Evolutionary conservation across 2,797 vertebrate species (phyloP).

Genomic region (Channa striata): DNA sequence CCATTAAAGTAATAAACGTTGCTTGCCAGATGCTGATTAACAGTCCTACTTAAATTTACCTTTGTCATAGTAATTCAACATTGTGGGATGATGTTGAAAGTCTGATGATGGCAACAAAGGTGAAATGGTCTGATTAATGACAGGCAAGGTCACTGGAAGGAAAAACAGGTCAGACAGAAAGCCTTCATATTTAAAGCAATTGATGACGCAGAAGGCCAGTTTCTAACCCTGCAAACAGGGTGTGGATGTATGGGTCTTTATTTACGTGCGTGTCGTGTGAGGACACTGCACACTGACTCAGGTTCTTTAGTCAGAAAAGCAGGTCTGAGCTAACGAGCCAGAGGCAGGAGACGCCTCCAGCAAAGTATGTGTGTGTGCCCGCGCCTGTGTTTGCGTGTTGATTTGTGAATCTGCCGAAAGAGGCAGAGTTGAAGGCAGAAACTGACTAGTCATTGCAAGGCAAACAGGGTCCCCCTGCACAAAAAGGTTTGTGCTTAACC

Average conservation of each 20-base stretch:
- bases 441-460: constrained; percentile 61
- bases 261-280: background rate
- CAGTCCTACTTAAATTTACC: background rate
- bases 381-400: background rate
- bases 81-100: background rate
- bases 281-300: constrained; percentile 10
- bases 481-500: constrained; percentile 18
- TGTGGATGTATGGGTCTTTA: background rate
- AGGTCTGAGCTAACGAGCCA: constrained; percentile 7
- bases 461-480: constrained; percentile 10
- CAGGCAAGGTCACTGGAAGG: constrained; percentile 13
- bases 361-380: constrained; percentile 11
- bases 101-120: constrained; percentile 29
- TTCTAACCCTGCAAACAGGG: background rate
- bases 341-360: constrained; percentile 43
- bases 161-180: background rate
- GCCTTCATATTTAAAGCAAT: background rate
- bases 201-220: constrained; percentile 11
- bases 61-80: constrained; percentile 1
- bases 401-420: constrained; percentile 40
- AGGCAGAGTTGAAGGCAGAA: constrained; percentile 60
- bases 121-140: constrained; percentile 27
- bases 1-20: constrained; percentile 4
- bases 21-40: background rate
- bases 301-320: constrained; percentile 17